Conservation (phyloP, 2,113 vertebrate genomes). For the Spermophilus dauricus region DNA sequence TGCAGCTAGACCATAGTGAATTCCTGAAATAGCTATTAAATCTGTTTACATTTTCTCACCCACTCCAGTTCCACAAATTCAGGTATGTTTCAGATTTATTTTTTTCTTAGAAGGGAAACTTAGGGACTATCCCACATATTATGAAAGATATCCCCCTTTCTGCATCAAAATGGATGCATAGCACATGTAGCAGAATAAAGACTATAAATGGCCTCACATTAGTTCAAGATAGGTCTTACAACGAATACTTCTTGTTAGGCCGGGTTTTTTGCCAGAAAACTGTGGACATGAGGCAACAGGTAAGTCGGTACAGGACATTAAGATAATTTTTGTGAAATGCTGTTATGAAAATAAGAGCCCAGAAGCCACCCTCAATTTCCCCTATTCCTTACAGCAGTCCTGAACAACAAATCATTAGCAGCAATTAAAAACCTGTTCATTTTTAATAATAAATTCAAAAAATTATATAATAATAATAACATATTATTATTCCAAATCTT, state of each 20-base stretch:
- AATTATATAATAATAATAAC: too few species aligned
- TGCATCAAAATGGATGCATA: background rate
- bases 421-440: background rate
- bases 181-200: background rate
- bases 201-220: background rate
- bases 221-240: constrained; percentile 16
- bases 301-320: background rate
- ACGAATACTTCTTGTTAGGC: background rate
- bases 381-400: background rate
- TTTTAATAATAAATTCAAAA: background rate
- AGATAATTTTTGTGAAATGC: background rate
- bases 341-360: background rate
- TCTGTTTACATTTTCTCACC: constrained; percentile 37
- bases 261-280: background rate
- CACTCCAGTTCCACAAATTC: background rate
- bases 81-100: background rate
- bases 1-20: background rate
- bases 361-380: background rate
- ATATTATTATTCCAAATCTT: background rate
- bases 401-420: background rate
- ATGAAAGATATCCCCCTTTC: background rate
- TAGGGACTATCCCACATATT: background rate
- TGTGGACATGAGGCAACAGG: background rate
- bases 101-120: constrained; percentile 22
- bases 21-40: constrained; percentile 17